Base-by-base conservation (phyloP, 2,888 invertebrate species). In the Aporophyla lueneburgensis region DNA sequence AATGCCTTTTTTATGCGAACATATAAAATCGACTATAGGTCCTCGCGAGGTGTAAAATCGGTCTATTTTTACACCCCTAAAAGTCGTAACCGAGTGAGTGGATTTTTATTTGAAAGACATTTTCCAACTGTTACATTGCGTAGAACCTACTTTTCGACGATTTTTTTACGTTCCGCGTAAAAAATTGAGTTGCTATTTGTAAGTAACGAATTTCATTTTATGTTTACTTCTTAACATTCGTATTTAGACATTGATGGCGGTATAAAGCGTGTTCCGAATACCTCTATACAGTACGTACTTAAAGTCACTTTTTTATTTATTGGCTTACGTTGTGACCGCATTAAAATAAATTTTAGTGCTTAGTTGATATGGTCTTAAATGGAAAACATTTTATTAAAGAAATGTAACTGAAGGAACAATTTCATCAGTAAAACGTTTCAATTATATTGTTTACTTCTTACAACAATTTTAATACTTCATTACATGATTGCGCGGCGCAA, bases 41-140 rank as follows among this genome's bases (percentile, higher is more conserved):
- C 89, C 92, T 93, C 91, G 92, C 87, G 92, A 95, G 94, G 95
- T 95, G 96, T 94, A 93, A 95, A 95, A 95, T 94, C 92, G 92
- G 93, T 94, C 93, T 93, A 94, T 94, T 96, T 95, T 96, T 95
- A 94, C 93, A 92, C 92, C 91, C 90, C 91, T 88, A 87, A 90
- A 88, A 88, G 93, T 93, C 92, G 94, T 96, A 94, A 95, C 92
- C 91, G 70, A 92, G 90, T 90, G 90, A 94, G 92, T 94, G 92
- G 93, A 91, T 92, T 94, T 95, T 95, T 95, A 96, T 95, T 94
- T 85, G 91, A 87, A 90, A 89, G 93, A 92, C 93, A 94, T 90
- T 94, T 94, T 92, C 91, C 68, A 93, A 92, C 91, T 91, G 93
- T 92, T 90, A 90, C 89, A 82, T 86, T 67, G n/a, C 63, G 56